Conservation (phyloP, 2,888 invertebrate species). For the Sepioteuthis lessoniana region DNA sequence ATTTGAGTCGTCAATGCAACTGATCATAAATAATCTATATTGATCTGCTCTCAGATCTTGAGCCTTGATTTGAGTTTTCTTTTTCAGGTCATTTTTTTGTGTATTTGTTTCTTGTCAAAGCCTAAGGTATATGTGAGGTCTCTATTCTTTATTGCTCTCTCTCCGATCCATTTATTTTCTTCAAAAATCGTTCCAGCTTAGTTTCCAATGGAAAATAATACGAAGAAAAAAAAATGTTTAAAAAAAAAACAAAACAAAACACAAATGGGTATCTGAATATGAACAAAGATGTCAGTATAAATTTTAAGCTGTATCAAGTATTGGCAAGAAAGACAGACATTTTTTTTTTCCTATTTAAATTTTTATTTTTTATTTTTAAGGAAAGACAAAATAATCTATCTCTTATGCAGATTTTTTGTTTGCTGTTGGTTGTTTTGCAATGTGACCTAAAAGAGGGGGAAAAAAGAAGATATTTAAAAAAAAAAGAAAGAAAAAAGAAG, state of each 20-base stretch:
- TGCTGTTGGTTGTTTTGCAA: background rate
- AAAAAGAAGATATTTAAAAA: background rate
- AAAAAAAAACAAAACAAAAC: background rate
- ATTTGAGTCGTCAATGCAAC: background rate
- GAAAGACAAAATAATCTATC: background rate
- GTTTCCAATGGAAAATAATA: background rate
- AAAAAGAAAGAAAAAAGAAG: background rate
- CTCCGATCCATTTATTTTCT: background rate
- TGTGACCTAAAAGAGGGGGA: background rate
- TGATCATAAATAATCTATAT: constrained; percentile 23
- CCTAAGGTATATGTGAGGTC: constrained; percentile 17
- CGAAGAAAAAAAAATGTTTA: background rate
- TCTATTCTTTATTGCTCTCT: background rate
- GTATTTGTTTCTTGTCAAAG: background rate
- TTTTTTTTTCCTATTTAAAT: background rate
- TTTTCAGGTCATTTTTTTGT: background rate
- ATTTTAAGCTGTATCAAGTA: background rate
- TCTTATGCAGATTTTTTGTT: background rate
- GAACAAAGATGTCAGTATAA: constrained; percentile 20
- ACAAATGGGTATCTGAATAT: background rate
- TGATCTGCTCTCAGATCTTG: background rate
- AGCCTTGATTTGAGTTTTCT: background rate
- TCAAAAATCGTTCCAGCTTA: background rate
- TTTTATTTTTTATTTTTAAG: background rate
- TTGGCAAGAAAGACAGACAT: background rate